A percentile compares a stretch with the other conserved stretches of the same genome.
phyloP scores from a whole-genome alignment of 2,888 invertebrate species.

The Sturmia bella region DNA sequence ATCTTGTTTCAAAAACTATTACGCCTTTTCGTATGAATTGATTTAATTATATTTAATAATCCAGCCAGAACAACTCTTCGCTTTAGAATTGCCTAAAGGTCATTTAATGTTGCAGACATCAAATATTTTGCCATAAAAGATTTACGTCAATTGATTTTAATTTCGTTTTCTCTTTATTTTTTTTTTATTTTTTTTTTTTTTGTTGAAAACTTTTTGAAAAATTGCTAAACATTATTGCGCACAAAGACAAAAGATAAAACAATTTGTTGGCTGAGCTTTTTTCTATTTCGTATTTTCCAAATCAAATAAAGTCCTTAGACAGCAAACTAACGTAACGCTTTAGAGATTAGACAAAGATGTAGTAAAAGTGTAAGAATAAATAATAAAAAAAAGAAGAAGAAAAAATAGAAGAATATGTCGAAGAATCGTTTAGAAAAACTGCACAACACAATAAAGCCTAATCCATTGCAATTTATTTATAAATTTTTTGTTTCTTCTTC shows the following conservation, averaged over 20 bases:
- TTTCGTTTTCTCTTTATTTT: slow-evolving; percentile 12
- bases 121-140: slow-evolving; percentile 53
- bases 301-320: slow-evolving; percentile 65
- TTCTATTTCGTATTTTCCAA: slow-evolving; percentile 15
- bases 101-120: slow-evolving; percentile 65
- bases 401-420: slow-evolving; percentile 7
- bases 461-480: slow-evolving; percentile 70
- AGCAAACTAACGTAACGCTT: slow-evolving; percentile 44
- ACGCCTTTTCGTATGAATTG: background rate
- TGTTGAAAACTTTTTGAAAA: slow-evolving; percentile 51
- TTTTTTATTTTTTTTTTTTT: background rate
- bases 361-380: slow-evolving; percentile 42
- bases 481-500: slow-evolving; percentile 40
- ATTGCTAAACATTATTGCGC: slow-evolving; percentile 55
- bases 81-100: slow-evolving; percentile 30
- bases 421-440: slow-evolving; percentile 50
- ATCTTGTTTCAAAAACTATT: background rate
- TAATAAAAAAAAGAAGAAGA: background rate
- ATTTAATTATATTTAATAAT: slow-evolving; percentile 45
- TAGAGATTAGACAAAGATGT: slow-evolving; percentile 53
- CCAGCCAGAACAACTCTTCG: background rate
- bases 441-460: slow-evolving; percentile 69
- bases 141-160: slow-evolving; percentile 64
- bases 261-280: slow-evolving; percentile 40
- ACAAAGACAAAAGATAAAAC: slow-evolving; percentile 60